Base-by-base conservation (phyloP, 2,888 invertebrate species). In the Emmelina monodactyla region DNA sequence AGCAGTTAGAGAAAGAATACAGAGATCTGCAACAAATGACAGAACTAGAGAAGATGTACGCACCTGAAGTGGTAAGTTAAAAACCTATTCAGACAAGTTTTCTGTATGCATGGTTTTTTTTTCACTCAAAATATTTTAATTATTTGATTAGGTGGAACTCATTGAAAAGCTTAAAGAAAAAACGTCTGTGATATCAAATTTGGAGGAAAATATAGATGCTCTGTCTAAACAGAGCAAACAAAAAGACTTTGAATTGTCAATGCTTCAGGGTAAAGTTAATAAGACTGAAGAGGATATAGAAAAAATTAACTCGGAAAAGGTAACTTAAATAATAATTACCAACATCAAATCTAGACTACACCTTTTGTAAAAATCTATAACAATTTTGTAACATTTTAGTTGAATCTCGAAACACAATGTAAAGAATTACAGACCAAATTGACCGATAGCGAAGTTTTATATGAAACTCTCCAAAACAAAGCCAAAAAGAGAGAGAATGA, bases 21-120 rank as follows among this genome's bases (percentile, higher is more conserved):
- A 60, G 75, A 42, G 82, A 83, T 37, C 63, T 88, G 11, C 62
- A 78, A 34, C 83, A 84, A 46, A 78, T 84, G 40, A 85, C 86
- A 1, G 75, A 79, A 34, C 60, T 85, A 42, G 88, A 88, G 55
- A 85, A 83, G 39, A 75, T 84, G 34, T 64, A 75, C 39, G 45
- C 64, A 4, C 70, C 73, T 11, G 60, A 58, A 34, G 71, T 79
- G 46, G 81, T 81, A 55, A 62, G 60, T 45, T 32, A 7, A 19
- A 19, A 6, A 9, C 19, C n/a, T n/a, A n/a, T n/a, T n/a, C n/a
- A 19, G 5, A 9, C 9, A 19, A 6, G 5, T 19, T 19, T 6
- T 6, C 9, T 19, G 5, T 19, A 19, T 19, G 5, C 9, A 19
- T 19, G 9, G 9, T 19, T 19, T 19, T 19, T n/a, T n/a, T 14